Evolutionary conservation across 2,113 vertebrate species (phyloP).

Genomic region (Geococcyx californianus): DNA sequence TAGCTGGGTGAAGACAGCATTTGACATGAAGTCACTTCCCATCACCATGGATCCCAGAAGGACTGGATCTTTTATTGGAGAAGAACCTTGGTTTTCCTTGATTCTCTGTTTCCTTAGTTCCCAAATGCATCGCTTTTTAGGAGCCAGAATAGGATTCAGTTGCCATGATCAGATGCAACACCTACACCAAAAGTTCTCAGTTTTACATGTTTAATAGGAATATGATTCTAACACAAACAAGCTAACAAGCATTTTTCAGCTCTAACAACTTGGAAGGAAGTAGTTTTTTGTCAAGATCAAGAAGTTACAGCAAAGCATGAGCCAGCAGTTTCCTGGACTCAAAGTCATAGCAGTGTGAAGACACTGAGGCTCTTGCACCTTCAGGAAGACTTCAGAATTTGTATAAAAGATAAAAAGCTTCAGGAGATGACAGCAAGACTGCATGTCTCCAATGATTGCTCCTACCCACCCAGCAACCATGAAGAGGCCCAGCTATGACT

Average conservation of each 20-base stretch:
- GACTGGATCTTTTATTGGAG: neutral
- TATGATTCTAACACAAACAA: neutral
- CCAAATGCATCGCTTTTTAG: neutral
- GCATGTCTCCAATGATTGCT: neutral
- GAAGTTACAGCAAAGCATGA: neutral
- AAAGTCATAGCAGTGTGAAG: neutral
- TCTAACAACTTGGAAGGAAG: neutral
- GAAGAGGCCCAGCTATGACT: neutral
- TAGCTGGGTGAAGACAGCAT: neutral
- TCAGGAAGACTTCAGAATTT: neutral
- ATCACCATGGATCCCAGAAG: accelerated
- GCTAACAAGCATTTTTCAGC: neutral
- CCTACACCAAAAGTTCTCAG: neutral
- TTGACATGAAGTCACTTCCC: neutral
- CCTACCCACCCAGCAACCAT: neutral
- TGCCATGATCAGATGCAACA: neutral
- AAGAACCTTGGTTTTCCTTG: neutral
- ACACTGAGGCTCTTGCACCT: accelerated
- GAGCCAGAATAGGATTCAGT: neutral
- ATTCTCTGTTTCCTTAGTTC: neutral
- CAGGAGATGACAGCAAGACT: no score
- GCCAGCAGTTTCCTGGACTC: neutral
- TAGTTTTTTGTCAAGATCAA: neutral
- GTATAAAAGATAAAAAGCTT: neutral
- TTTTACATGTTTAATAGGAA: neutral